Conservation (phyloP, 2,888 invertebrate species). For the Sepioteuthis lessoniana region DNA sequence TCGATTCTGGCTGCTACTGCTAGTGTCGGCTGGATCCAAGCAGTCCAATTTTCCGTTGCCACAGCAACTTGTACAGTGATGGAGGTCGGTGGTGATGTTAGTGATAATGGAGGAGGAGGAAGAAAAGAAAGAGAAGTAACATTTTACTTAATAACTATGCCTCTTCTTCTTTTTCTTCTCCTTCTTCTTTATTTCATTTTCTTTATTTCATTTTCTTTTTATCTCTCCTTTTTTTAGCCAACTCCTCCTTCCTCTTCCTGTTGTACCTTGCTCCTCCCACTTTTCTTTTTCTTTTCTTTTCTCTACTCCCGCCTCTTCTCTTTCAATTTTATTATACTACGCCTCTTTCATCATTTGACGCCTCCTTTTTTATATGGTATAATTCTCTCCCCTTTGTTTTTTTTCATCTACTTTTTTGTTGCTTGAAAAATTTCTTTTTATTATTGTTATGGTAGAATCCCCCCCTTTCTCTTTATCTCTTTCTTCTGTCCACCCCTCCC, state of each 20-base stretch:
- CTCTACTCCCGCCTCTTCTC: not conserved
- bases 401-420: not conserved
- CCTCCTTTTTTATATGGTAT: not conserved
- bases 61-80: not conserved
- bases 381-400: not conserved
- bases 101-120: not conserved
- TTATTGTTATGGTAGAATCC: not conserved
- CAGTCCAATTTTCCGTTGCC: slow-evolving; percentile 13
- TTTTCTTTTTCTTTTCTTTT: not conserved
- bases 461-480: not conserved
- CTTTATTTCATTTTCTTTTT: not conserved
- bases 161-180: not conserved
- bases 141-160: not conserved
- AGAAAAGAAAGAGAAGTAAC: not conserved
- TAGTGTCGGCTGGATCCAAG: not conserved
- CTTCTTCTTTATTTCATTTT: not conserved
- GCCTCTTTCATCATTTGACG: not conserved
- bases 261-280: not conserved
- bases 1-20: slow-evolving; percentile 18
- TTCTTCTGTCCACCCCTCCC: not conserved
- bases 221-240: not conserved
- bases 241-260: not conserved
- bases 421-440: not conserved
- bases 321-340: not conserved
- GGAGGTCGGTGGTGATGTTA: not conserved